phyloP scores from a whole-genome alignment of 2,888 invertebrate genomes.

The Eretmocerus hayati region DNA sequence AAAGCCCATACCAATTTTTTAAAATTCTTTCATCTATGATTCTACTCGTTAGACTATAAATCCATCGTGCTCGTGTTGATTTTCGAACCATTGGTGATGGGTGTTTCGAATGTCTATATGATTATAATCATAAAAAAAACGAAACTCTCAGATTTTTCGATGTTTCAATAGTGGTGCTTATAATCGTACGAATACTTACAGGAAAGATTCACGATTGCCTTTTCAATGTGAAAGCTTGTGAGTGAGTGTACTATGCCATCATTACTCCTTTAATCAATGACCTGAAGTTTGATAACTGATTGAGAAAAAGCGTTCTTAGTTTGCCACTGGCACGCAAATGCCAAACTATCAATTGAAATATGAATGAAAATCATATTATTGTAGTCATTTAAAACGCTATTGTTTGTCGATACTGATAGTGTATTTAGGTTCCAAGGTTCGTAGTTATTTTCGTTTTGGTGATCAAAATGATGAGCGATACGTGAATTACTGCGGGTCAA shows the following conservation, averaged over 20 bases:
- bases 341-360: constrained; percentile 9
- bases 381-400: constrained; percentile 20
- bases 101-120: background rate
- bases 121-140: too few relatives aligned
- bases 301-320: constrained; percentile 13
- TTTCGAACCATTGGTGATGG: too few relatives aligned
- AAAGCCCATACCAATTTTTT: too few relatives aligned
- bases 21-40: too few relatives aligned
- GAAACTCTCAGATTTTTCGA: too few relatives aligned
- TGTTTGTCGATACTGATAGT: constrained; percentile 28
- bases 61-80: too few relatives aligned
- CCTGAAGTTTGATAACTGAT: too few relatives aligned
- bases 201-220: constrained; percentile 7
- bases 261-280: background rate
- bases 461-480: too few relatives aligned
- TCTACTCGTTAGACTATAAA: too few relatives aligned
- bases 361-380: constrained; percentile 10
- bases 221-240: constrained; percentile 10
- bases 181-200: constrained; percentile 14
- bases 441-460: constrained; percentile 24
- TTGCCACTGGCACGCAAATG: constrained; percentile 16
- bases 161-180: constrained; percentile 19
- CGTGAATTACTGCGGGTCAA: too few relatives aligned
- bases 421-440: constrained; percentile 33
- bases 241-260: constrained; percentile 5